Percentiles rank a stretch among this genome's conserved stretches.
Evolutionary conservation across 2,888 invertebrate species (phyloP).

Genomic region (Spatulosminthurus flaviceps): DNA sequence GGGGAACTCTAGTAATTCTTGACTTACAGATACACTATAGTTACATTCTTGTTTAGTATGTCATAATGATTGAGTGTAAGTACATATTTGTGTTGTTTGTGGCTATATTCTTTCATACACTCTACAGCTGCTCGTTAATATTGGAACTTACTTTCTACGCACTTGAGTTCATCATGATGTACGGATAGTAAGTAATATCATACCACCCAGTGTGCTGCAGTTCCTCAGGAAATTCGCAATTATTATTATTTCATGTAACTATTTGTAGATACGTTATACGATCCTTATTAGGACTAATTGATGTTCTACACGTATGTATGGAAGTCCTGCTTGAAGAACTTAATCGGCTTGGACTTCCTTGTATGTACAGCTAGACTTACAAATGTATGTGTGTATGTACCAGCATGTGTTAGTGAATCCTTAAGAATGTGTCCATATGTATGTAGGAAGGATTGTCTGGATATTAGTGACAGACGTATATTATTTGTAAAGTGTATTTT

Average conservation of each 20-base stretch:
- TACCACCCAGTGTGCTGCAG: slow-evolving; percentile 1
- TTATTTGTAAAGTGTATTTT: background rate
- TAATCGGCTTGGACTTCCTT: slow-evolving; percentile 2
- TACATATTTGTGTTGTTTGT: too few species aligned
- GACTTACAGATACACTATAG: too few species aligned
- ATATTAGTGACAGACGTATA: background rate
- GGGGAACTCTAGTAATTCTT: too few species aligned
- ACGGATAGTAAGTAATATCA: background rate
- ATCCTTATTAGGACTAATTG: slow-evolving; percentile 6
- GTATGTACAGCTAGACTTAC: background rate
- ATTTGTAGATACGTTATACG: background rate
- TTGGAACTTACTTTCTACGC: background rate
- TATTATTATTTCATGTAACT: slow-evolving; percentile 8
- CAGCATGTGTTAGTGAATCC: too few species aligned
- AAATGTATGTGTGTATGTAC: too few species aligned
- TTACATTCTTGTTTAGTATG: too few species aligned
- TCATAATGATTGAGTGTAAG: too few species aligned
- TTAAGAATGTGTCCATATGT: too few species aligned
- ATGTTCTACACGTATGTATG: background rate
- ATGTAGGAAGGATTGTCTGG: too few species aligned
- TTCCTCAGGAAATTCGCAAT: slow-evolving; percentile 18
- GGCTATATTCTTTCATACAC: too few species aligned
- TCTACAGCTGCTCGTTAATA: background rate
- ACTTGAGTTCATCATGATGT: background rate
- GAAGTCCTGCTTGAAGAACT: background rate